phyloP scores from a whole-genome alignment of 1,140 invertebrate genomes.

The Pseudomyrmex cubaensis region DNA sequence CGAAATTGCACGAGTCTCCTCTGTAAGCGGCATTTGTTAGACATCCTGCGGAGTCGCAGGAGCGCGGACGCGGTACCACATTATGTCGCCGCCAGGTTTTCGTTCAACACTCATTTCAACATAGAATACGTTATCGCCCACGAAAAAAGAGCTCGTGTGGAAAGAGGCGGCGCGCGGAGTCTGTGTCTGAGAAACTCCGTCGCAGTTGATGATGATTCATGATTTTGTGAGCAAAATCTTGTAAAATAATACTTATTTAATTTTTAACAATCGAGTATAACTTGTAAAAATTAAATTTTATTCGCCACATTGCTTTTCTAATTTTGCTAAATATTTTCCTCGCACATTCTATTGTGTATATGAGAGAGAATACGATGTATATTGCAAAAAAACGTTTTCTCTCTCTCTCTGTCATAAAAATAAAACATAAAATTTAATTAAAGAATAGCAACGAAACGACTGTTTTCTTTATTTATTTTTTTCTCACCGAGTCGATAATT shows the following conservation, averaged over 20 bases:
- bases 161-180: conserved; percentile 3
- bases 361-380: background rate
- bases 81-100: conserved; percentile 42
- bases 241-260: background rate
- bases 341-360: background rate
- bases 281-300: background rate
- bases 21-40: conserved; percentile 25
- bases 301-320: background rate
- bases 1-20: conserved; percentile 77
- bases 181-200: background rate
- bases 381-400: background rate
- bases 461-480: too few species aligned
- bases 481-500: too few species aligned
- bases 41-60: conserved; percentile 17
- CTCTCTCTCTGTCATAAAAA: background rate
- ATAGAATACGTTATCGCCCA: conserved; percentile 20
- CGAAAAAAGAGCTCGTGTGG: background rate
- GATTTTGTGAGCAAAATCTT: background rate
- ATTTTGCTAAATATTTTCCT: conserved; percentile 14
- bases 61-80: conserved; percentile 22
- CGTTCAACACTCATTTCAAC: conserved; percentile 57
- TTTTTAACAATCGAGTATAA: background rate
- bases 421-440: background rate
- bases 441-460: too few species aligned
- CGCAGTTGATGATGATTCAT: conserved; percentile 10